Evolutionary conservation across 2,888 invertebrate species (phyloP).

Genomic region (Tetragnatha montana): DNA sequence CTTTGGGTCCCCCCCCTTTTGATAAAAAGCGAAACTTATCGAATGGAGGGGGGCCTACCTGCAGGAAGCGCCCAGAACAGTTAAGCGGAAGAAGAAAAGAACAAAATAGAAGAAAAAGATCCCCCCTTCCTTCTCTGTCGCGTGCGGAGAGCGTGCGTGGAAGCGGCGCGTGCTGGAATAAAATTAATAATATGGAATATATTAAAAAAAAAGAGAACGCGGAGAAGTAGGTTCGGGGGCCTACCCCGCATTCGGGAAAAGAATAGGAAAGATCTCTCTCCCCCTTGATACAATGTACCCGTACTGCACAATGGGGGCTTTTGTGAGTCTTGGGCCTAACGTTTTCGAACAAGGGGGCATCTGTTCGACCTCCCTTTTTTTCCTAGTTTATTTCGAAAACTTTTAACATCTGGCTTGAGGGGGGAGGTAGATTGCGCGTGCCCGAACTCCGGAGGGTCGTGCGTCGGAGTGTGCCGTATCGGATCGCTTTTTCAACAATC

Average conservation of each 20-base stretch:
- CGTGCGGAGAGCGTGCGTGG: constrained; percentile 61
- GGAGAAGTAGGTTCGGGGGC: constrained; percentile 1
- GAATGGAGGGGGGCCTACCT: constrained; percentile 41
- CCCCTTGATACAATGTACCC: constrained; percentile 36
- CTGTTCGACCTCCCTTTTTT: constrained; percentile 26
- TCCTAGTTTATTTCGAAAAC: constrained; percentile 22
- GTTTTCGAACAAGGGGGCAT: constrained; percentile 31
- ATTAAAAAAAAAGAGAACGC: constrained; percentile 12
- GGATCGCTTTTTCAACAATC: constrained; percentile 17
- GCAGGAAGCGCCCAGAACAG: constrained; percentile 59
- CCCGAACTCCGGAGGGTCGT: not conserved
- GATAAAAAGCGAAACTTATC: constrained; percentile 61
- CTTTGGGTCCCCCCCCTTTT: constrained; percentile 14
- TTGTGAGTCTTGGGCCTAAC: constrained; percentile 51
- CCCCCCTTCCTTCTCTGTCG: constrained; percentile 33
- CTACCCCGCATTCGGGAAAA: not conserved
- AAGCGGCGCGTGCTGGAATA: constrained; percentile 49
- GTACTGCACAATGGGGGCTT: constrained; percentile 31
- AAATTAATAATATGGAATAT: constrained; percentile 7
- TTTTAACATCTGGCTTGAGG: constrained; percentile 1
- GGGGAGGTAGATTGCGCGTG: not conserved
- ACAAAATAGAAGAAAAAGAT: constrained; percentile 14
- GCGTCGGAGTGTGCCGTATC: constrained; percentile 22
- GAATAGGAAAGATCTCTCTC: not conserved
- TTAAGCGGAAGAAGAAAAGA: constrained; percentile 42